phyloP scores from a whole-genome alignment of 2,888 invertebrate genomes.

The Caenorhabditis zanzibari region DNA sequence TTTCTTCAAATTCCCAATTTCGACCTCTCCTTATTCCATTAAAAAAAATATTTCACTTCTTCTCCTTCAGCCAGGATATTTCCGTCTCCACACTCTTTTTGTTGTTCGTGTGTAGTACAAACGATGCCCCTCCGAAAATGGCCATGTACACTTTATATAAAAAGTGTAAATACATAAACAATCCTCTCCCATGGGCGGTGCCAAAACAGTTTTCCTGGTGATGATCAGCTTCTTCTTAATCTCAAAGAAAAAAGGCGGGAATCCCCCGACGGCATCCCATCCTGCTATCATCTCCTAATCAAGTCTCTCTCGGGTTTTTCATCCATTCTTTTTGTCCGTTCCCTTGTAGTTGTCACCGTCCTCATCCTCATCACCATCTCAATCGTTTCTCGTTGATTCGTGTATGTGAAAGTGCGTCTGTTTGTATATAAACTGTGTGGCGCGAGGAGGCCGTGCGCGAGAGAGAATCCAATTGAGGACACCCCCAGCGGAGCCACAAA shows the following conservation, averaged over 20 bases:
- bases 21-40: not conserved
- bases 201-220: not conserved
- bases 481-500: conserved; percentile 47
- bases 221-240: not conserved
- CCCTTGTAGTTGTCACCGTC: not conserved
- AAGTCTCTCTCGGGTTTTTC: conserved; percentile 1
- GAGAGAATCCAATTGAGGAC: conserved; percentile 50
- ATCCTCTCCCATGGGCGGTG: not conserved
- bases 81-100: conserved; percentile 11
- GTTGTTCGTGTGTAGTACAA: conserved; percentile 53
- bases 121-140: conserved; percentile 24
- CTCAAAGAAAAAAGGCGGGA: conserved; percentile 1
- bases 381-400: conserved; percentile 35
- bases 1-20: too few species aligned
- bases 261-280: not conserved
- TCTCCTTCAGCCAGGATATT: conserved; percentile 35
- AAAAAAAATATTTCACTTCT: too few species aligned
- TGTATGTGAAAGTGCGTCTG: conserved; percentile 50
- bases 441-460: conserved; percentile 42
- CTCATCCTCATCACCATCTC: conserved; percentile 4
- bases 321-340: conserved; percentile 31
- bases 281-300: not conserved
- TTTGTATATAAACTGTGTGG: conserved; percentile 60
- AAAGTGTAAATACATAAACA: conserved; percentile 29
- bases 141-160: not conserved